Conservation (phyloP, 1,140 invertebrate genomes). For the Trichomalopsis sarcophagae region DNA sequence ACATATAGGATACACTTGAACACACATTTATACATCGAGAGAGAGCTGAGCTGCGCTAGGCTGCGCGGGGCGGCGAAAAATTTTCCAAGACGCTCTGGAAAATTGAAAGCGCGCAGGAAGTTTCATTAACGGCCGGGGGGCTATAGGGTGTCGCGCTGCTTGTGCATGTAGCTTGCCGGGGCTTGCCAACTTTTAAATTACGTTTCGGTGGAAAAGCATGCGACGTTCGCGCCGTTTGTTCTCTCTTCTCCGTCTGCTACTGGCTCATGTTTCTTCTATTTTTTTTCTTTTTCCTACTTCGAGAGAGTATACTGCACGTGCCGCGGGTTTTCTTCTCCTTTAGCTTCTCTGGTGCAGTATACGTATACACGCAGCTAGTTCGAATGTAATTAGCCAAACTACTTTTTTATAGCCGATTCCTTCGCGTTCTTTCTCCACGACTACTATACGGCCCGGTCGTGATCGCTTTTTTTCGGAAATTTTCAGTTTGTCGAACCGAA, state of each 20-base stretch:
- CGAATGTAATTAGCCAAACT: slow-evolving; percentile 37
- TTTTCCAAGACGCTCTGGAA: slow-evolving; percentile 57
- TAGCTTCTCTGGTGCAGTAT: neutral
- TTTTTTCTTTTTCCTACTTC: slow-evolving; percentile 13
- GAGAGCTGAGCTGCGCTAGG: too few species aligned
- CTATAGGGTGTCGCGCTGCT: slow-evolving; percentile 53
- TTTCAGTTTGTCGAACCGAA: too few species aligned
- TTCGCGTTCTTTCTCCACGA: neutral
- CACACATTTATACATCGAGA: neutral
- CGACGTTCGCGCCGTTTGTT: slow-evolving; percentile 44
- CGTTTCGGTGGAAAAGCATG: slow-evolving; percentile 66
- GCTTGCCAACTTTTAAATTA: slow-evolving; percentile 73
- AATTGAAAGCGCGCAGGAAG: slow-evolving; percentile 70
- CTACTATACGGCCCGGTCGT: neutral
- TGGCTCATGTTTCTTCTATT: neutral
- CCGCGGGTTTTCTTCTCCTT: neutral
- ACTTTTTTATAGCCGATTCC: slow-evolving; percentile 15
- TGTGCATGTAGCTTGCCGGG: neutral
- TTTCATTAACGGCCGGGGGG: slow-evolving; percentile 69
- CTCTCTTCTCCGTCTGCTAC: neutral
- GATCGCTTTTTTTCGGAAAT: neutral
- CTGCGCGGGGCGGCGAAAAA: neutral
- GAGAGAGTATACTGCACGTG: neutral
- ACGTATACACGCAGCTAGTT: neutral
- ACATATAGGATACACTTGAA: neutral